phyloP scores from a whole-genome alignment of 2,797 vertebrate genomes.

The Anomalospiza imberbis region DNA sequence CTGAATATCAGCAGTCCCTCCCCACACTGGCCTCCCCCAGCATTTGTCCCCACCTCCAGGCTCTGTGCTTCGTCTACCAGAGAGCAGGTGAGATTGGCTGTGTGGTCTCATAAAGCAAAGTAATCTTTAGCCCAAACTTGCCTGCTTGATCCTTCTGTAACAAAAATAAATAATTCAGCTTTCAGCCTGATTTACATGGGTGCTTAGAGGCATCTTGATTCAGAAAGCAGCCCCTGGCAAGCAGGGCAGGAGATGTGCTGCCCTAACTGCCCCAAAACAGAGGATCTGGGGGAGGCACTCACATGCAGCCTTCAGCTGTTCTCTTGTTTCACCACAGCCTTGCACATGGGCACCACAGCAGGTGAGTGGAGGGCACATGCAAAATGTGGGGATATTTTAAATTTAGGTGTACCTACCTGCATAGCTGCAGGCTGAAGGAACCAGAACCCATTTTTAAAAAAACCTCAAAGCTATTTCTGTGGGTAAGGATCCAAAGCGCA shows the following conservation, averaged over 20 bases:
- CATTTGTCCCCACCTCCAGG: background rate
- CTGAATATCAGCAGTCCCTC: background rate
- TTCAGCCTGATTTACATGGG: background rate
- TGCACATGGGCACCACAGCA: rapidly evolving
- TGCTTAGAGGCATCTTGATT: background rate
- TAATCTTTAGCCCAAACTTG: slow-evolving; percentile 39
- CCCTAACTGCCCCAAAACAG: background rate
- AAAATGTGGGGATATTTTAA: background rate
- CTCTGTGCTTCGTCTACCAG: slow-evolving; percentile 5
- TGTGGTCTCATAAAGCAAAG: background rate
- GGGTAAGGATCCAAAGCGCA: background rate
- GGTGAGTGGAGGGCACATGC: background rate
- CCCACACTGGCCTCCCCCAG: background rate
- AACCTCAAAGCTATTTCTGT: background rate
- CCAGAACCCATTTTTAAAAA: background rate
- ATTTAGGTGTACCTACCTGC: background rate
- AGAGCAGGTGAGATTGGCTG: slow-evolving; percentile 31
- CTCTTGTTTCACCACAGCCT: background rate
- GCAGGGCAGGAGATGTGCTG: background rate
- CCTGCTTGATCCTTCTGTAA: slow-evolving; percentile 32
- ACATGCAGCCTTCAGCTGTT: background rate
- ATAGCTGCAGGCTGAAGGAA: background rate
- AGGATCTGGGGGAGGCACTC: background rate
- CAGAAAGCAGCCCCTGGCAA: background rate
- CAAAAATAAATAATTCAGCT: background rate